Evolutionary conservation across 1,140 invertebrate genomes (phyloP).

Genomic region (Drosophila yakuba): DNA sequence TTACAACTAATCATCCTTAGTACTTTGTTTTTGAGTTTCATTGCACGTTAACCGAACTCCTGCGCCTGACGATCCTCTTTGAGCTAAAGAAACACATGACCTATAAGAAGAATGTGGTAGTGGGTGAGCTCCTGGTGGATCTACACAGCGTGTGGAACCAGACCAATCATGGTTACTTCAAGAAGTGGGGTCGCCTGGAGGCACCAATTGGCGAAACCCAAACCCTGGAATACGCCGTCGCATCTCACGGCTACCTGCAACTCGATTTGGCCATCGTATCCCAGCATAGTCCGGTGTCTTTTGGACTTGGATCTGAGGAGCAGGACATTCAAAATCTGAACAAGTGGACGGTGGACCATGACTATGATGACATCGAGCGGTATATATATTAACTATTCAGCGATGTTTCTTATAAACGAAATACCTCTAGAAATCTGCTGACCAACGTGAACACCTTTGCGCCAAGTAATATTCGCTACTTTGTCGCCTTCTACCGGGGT

Average conservation of each 20-base stretch:
- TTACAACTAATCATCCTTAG: slow-evolving; percentile 72
- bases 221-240: slow-evolving; percentile 43
- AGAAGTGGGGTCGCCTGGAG: slow-evolving; percentile 91
- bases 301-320: slow-evolving; percentile 19
- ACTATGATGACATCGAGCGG: slow-evolving; percentile 90
- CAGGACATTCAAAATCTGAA: slow-evolving; percentile 58
- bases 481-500: slow-evolving; percentile 64
- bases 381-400: slow-evolving; percentile 59
- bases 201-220: slow-evolving; percentile 87
- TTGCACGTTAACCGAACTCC: slow-evolving; percentile 85
- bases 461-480: slow-evolving; percentile 75
- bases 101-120: slow-evolving; percentile 85
- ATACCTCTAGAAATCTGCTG: slow-evolving; percentile 88
- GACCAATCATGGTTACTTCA: slow-evolving; percentile 90
- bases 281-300: slow-evolving; percentile 44
- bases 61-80: slow-evolving; percentile 84
- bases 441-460: slow-evolving; percentile 72
- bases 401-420: neutral
- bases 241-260: slow-evolving; percentile 87
- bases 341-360: slow-evolving; percentile 87
- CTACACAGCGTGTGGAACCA: slow-evolving; percentile 89
- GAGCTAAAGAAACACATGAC: slow-evolving; percentile 85
- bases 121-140: slow-evolving; percentile 89
- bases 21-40: slow-evolving; percentile 91
- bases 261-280: slow-evolving; percentile 90